Percentiles rank a stretch among this genome's conserved stretches.
Evolutionary conservation across 2,797 vertebrate species (phyloP).

Genomic region (Bovichtus variegatus): DNA sequence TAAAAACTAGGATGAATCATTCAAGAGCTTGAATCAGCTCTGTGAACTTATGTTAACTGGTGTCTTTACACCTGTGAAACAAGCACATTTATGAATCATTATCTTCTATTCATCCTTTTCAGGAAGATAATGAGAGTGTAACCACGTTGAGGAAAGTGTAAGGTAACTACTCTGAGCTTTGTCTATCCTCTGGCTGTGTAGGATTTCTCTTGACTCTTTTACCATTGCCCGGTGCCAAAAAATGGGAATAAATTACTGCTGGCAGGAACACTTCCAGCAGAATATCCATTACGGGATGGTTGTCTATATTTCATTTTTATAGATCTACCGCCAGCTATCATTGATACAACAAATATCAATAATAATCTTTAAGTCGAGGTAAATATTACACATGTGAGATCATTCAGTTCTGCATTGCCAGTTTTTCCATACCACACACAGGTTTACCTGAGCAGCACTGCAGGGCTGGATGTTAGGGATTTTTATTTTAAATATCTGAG

Average conservation of each 20-base stretch:
- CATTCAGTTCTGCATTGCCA: background rate
- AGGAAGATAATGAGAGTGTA: conserved; percentile 28
- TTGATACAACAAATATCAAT: too few relatives aligned
- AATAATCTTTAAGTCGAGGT: background rate
- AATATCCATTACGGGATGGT: background rate
- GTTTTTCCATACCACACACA: background rate
- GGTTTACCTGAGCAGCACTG: background rate
- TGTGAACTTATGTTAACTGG: conserved; percentile 25
- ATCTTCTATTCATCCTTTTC: conserved; percentile 57
- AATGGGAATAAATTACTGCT: background rate
- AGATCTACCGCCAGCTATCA: background rate
- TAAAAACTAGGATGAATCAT: conserved; percentile 20
- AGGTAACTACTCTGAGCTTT: conserved; percentile 2
- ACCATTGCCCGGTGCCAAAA: conserved; percentile 3
- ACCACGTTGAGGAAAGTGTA: conserved; percentile 3
- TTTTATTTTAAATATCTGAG: background rate
- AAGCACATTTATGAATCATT: conserved; percentile 57
- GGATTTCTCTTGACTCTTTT: conserved; percentile 13
- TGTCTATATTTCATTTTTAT: background rate
- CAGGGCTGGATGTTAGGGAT: background rate
- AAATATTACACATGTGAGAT: background rate
- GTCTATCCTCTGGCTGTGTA: background rate
- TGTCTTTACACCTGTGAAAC: conserved; percentile 46
- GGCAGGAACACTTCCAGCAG: background rate
- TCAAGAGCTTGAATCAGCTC: conserved; percentile 36